Conservation (phyloP, 2,797 vertebrate species). For the Epinephelus malabaricus region DNA sequence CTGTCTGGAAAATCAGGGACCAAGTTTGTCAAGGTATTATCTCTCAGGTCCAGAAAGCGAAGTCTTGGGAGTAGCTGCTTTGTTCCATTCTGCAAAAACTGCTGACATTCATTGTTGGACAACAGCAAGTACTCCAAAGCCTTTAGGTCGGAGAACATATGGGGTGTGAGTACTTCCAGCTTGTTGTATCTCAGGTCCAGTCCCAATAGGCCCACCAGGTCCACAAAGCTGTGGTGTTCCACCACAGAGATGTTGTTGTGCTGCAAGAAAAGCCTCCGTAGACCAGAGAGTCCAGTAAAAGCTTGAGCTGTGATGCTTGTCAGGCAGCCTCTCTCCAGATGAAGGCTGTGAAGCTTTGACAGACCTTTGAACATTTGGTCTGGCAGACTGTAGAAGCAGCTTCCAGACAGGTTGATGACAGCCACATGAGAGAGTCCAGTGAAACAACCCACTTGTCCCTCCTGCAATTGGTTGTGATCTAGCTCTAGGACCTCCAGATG, state of each 20-base stretch:
- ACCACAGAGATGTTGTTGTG: conserved; percentile 89
- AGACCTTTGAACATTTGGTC: conserved; percentile 92
- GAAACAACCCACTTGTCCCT: conserved; percentile 89
- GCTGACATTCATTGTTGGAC: conserved; percentile 89
- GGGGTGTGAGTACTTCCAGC: conserved; percentile 84
- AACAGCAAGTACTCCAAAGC: conserved; percentile 95
- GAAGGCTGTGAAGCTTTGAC: conserved; percentile 93
- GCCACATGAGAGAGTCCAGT: conserved; percentile 91
- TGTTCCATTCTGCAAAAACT: conserved; percentile 81
- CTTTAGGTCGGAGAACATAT: conserved; percentile 89
- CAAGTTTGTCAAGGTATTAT: conserved; percentile 88
- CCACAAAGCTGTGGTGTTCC: conserved; percentile 90
- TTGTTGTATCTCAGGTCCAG: conserved; percentile 93
- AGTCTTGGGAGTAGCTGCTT: conserved; percentile 86
- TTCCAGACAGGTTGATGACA: conserved; percentile 94
- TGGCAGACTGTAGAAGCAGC: conserved; percentile 90
- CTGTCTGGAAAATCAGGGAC: conserved; percentile 76
- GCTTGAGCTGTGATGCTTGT: conserved; percentile 85
- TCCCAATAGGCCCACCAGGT: conserved; percentile 90
- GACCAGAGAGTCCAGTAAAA: conserved; percentile 90
- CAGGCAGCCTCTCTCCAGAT: conserved; percentile 93
- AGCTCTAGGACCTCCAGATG: conserved; percentile 94
- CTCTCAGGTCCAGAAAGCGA: conserved; percentile 90
- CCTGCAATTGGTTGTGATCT: conserved; percentile 93
- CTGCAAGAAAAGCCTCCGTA: conserved; percentile 93